Conservation (phyloP, 2,113 vertebrate genomes). For the Eulemur rufifrons region DNA sequence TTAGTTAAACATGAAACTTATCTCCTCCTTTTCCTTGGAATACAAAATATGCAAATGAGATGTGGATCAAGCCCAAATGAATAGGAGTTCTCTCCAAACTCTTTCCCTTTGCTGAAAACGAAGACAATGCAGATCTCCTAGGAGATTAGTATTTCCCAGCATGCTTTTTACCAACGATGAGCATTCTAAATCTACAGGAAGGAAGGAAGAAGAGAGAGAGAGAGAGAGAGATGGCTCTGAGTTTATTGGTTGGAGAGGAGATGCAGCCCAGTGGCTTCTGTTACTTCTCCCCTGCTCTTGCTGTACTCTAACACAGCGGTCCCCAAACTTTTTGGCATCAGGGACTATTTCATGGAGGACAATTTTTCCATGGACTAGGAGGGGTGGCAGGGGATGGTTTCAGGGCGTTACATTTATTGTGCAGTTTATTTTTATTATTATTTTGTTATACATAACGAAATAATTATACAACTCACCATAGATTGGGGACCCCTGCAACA, state of each 20-base stretch:
- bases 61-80: background rate
- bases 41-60: slow-evolving; percentile 13
- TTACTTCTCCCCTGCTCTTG: background rate
- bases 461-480: no score
- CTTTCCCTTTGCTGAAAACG: background rate
- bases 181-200: background rate
- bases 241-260: background rate
- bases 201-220: background rate
- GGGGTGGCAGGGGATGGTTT: no score
- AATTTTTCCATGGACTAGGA: no score
- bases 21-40: slow-evolving; percentile 15
- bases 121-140: background rate
- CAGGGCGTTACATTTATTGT: no score
- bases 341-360: no score
- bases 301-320: background rate
- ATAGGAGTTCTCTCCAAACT: background rate
- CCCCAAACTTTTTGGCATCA: no score
- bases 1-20: background rate
- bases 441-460: no score
- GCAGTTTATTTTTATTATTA: no score
- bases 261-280: background rate
- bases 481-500: no score
- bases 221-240: background rate
- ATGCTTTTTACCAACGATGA: background rate
- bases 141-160: background rate